Evolutionary conservation across 2,797 vertebrate species (phyloP), one percentile per base, ranked within the genome.

Genomic region (Oryzias dopingdopingensis): DNA sequence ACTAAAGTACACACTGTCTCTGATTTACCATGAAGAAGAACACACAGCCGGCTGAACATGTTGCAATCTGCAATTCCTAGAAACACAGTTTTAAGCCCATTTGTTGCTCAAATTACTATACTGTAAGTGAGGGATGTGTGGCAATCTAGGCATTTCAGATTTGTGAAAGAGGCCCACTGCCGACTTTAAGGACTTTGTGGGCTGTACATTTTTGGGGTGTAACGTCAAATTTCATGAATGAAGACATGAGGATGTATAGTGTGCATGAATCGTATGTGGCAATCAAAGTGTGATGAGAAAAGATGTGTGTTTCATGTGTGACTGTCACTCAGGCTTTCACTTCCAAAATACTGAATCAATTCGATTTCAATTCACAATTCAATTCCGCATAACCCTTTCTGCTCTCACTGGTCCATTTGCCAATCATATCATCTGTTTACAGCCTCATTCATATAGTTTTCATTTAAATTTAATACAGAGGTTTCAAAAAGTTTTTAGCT

Each of bases 191-290:
- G 16, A 56, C 49, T 40, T 20, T 63, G 49, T 65, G 73, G 58
- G 72, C 71, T 79, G 58, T 79, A 83, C 70, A 75, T 82, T 68
- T 62, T 26, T 62, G 67, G 58, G 48, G 62, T 2, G 44, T 62
- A 55, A 77, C 59, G 56, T 15, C 70, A 63, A 74, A 83, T 85
- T 54, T 80, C 76, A 84, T 86, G 84, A 88, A 89, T 88, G 81
- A 55, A 67, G 60, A 64, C 67, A 56, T 53, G 53, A 7, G 47
- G 54, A 57, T 55, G 72, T 59, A 40, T 49, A 42, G 48, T 17
- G 67, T 24, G 1, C 45, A 52, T 52, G 13, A 63, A 32, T 8
- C 20, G 24, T 32, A 13, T 80, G 76, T 51, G 14, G 61, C 52
- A 86, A 75, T 74, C 23, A 23, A 46, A 53, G 64, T 40, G 41